Evolutionary conservation across 2,888 invertebrate genomes (phyloP).

Genomic region (Agrochola litura): DNA sequence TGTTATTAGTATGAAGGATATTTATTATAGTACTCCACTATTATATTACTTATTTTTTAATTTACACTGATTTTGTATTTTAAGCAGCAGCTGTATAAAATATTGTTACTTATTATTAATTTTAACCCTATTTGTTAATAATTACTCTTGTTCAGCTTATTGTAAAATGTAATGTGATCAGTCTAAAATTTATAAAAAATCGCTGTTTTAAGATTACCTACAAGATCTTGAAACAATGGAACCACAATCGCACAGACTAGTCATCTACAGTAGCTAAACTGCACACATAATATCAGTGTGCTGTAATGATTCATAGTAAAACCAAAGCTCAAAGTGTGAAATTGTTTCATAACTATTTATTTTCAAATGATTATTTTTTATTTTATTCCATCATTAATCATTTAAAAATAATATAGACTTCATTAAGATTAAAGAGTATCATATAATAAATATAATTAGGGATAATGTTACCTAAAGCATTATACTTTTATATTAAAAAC

Average conservation of each 20-base stretch:
- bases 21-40: constrained; percentile 17
- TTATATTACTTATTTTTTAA: constrained; percentile 1
- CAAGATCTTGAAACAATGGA: constrained; percentile 30
- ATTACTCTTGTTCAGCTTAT: constrained; percentile 15
- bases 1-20: constrained; percentile 25
- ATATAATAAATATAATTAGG: constrained; percentile 23
- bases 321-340: constrained; percentile 72
- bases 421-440: constrained; percentile 26
- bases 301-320: constrained; percentile 55
- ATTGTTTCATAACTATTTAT: constrained; percentile 59
- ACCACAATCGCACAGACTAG: constrained; percentile 63
- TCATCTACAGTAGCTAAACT: constrained; percentile 50
- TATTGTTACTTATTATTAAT: background rate
- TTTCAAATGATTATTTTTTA: constrained; percentile 38
- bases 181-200: constrained; percentile 21
- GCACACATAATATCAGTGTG: constrained; percentile 33
- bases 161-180: constrained; percentile 10
- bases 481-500: constrained; percentile 20
- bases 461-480: constrained; percentile 43
- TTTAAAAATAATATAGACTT: constrained; percentile 43
- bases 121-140: background rate
- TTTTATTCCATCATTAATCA: constrained; percentile 25
- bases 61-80: constrained; percentile 37
- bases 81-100: constrained; percentile 10
- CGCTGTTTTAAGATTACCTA: constrained; percentile 14